phyloP scores from a whole-genome alignment of 2,113 vertebrate genomes.

The Cnemophilus loriae region DNA sequence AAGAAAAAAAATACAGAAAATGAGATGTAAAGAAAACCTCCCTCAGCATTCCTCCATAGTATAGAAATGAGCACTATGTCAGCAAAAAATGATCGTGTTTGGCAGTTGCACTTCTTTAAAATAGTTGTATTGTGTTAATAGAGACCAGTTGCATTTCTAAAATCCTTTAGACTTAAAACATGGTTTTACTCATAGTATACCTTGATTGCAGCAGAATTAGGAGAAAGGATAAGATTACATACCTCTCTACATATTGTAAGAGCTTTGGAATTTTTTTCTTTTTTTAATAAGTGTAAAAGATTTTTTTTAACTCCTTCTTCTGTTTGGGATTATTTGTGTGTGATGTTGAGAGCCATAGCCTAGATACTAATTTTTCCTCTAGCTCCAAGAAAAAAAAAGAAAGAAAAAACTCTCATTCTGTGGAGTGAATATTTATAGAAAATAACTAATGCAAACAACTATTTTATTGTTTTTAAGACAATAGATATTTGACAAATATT shows the following conservation, averaged over 20 bases:
- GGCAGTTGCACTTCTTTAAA: background rate
- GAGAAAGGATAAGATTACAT: background rate
- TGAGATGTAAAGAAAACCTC: background rate
- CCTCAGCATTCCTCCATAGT: background rate
- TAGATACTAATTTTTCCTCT: background rate
- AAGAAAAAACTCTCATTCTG: background rate
- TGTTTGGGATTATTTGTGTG: background rate
- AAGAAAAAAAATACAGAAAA: background rate
- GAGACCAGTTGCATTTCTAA: background rate
- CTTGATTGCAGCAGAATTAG: slow-evolving; percentile 5
- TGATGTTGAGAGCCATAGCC: background rate
- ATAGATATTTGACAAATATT: background rate
- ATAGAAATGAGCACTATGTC: background rate
- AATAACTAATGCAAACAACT: background rate
- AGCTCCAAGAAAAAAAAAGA: background rate
- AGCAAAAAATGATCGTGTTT: background rate
- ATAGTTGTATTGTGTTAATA: background rate
- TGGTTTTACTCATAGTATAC: background rate
- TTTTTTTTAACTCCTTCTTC: background rate
- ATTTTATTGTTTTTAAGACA: background rate
- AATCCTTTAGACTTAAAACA: background rate
- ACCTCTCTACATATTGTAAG: background rate
- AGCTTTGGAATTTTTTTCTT: background rate
- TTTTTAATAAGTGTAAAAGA: background rate
- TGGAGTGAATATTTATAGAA: background rate